phyloP scores from a whole-genome alignment of 2,113 vertebrate genomes.

The Passer montanus region DNA sequence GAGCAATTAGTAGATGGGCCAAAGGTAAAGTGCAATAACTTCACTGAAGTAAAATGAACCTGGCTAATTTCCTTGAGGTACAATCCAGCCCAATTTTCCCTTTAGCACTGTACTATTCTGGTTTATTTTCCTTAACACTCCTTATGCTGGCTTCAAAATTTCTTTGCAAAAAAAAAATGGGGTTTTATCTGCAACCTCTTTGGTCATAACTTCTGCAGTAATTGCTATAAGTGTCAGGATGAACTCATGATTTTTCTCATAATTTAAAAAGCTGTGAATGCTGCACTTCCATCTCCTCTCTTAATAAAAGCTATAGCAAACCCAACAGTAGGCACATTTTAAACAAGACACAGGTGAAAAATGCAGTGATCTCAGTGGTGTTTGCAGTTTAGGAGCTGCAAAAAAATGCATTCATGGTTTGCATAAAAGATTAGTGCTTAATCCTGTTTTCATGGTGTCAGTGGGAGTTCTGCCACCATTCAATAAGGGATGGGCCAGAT shows the following conservation, averaged over 20 bases:
- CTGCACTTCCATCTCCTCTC: neutral
- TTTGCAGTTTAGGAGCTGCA: neutral
- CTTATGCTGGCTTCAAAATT: neutral
- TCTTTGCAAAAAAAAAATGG: neutral
- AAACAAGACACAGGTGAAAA: neutral
- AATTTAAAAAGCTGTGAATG: neutral
- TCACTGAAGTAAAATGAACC: neutral
- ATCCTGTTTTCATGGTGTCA: constrained; percentile 28
- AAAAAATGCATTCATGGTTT: neutral
- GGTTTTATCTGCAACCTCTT: neutral
- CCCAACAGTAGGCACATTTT: neutral
- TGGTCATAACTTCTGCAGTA: neutral
- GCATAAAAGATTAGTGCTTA: constrained; percentile 5
- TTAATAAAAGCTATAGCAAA: neutral
- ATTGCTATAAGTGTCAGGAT: neutral
- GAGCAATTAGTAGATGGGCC: neutral
- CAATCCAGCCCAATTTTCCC: neutral
- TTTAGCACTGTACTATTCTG: neutral
- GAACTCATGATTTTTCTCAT: neutral
- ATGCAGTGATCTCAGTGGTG: neutral
- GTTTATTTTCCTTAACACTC: neutral
- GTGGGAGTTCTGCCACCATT: constrained; percentile 8
- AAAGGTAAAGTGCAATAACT: neutral
- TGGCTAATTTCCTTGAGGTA: neutral
- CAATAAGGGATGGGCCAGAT: neutral